Percentiles rank a stretch among this genome's conserved stretches.
phyloP scores from a whole-genome alignment of 2,113 vertebrate genomes.

The Amphilophus citrinellus region DNA sequence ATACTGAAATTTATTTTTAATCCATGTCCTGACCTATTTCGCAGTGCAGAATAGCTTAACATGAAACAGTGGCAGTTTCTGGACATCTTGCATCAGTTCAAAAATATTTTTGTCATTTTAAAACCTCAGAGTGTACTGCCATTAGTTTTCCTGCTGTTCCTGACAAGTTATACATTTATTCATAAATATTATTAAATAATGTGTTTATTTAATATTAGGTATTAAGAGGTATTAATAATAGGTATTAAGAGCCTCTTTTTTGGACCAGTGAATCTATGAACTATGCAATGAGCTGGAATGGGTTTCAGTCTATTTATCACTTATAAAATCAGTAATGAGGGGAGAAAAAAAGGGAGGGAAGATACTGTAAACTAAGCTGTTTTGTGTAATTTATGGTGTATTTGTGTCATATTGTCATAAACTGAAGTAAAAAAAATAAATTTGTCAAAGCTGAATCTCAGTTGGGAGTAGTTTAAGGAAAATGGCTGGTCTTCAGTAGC shows the following conservation, averaged over 20 bases:
- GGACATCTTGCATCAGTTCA: slow-evolving; percentile 7
- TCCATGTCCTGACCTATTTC: slow-evolving; percentile 77
- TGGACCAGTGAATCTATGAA: neutral
- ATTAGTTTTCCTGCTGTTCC: neutral
- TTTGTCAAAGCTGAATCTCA: neutral
- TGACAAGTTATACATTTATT: slow-evolving; percentile 1
- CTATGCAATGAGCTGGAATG: neutral
- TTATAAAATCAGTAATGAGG: neutral
- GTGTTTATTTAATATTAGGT: neutral
- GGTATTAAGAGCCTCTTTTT: neutral
- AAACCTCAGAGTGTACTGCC: neutral
- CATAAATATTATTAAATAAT: slow-evolving; percentile 2
- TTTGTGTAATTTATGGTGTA: neutral
- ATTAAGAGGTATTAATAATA: neutral
- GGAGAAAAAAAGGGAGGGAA: neutral
- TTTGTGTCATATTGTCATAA: neutral
- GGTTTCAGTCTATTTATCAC: neutral
- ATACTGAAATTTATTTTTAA: slow-evolving; percentile 74
- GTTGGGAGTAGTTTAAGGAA: neutral
- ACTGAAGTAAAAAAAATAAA: neutral
- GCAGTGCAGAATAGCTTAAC: slow-evolving; percentile 59
- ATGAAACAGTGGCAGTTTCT: slow-evolving; percentile 46
- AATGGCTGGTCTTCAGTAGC: neutral
- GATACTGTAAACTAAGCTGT: neutral
- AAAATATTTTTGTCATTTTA: slow-evolving; percentile 3